These are phyloP conservation scores for Rousettus leschenaultii DNA, from an alignment of 2,113 vertebrate genomes.

Conservation along the genomic window DNA sequence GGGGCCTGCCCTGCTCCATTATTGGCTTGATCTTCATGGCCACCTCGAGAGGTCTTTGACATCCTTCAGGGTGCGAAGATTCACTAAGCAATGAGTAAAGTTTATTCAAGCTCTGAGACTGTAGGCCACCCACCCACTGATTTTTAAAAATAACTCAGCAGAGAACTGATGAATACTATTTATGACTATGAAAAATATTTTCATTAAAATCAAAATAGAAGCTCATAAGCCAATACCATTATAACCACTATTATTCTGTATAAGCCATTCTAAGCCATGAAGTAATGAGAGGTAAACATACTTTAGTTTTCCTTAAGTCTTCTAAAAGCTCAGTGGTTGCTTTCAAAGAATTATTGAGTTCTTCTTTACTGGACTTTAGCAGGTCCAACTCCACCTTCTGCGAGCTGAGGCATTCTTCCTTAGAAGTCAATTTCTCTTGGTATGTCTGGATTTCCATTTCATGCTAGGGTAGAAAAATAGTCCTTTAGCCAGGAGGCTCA, in stretches of 20 bases:
- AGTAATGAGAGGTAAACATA: slow-evolving; percentile 28
- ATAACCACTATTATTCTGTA: not conserved
- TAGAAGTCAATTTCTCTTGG: slow-evolving; percentile 67
- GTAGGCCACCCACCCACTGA: not conserved
- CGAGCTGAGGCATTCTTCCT: slow-evolving; percentile 70
- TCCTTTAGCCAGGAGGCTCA: not conserved
- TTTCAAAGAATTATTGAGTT: slow-evolving; percentile 75
- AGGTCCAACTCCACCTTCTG: slow-evolving; percentile 77
- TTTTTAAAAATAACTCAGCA: not conserved
- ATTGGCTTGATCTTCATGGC: not conserved
- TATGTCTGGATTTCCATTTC: slow-evolving; percentile 72
- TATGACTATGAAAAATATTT: not conserved
- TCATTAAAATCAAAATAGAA: not conserved
- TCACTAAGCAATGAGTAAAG: not conserved
- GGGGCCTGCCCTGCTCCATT: not conserved
- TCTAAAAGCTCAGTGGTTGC: slow-evolving; percentile 65
- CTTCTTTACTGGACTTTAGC: slow-evolving; percentile 76
- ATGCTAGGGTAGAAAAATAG: slow-evolving; percentile 69
- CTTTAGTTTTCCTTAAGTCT: slow-evolving; percentile 73
- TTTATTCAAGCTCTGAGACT: not conserved
- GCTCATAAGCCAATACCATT: not conserved
- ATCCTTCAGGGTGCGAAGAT: not conserved
- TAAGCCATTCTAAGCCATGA: not conserved
- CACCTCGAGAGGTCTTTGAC: not conserved
- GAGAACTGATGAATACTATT: not conserved